phyloP scores from a whole-genome alignment of 1,140 invertebrate species.

The Aricia agestis region DNA sequence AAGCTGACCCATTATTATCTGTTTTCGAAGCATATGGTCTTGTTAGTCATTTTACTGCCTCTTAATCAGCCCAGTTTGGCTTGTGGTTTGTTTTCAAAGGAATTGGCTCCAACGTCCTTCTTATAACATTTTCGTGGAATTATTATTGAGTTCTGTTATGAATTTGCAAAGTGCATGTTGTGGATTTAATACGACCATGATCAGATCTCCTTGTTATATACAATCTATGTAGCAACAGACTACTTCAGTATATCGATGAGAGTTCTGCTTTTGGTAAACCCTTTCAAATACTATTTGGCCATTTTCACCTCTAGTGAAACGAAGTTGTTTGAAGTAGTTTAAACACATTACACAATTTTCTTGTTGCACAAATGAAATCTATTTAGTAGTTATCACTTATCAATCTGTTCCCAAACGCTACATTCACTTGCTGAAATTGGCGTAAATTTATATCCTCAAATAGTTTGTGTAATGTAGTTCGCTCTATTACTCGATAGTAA shows the following conservation, averaged over 20 bases:
- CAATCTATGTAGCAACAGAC: too few relatives aligned
- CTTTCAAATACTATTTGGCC: too few relatives aligned
- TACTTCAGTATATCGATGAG: too few relatives aligned
- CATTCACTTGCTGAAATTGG: background rate
- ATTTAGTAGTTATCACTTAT: background rate
- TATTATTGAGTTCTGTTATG: too few relatives aligned
- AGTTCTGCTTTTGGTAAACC: too few relatives aligned
- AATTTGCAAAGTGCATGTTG: too few relatives aligned
- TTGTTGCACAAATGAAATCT: background rate
- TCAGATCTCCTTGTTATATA: too few relatives aligned
- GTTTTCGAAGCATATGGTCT: background rate
- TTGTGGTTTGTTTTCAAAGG: background rate
- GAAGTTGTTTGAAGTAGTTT: too few relatives aligned
- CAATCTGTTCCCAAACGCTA: too few relatives aligned
- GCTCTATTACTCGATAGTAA: background rate
- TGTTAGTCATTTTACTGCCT: slow-evolving; percentile 3
- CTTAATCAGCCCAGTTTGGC: slow-evolving; percentile 5
- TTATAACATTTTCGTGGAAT: too few relatives aligned
- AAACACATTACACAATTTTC: background rate
- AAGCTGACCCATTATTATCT: background rate
- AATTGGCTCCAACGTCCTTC: background rate
- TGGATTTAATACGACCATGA: too few relatives aligned
- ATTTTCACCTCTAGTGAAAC: too few relatives aligned
- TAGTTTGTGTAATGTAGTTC: background rate
- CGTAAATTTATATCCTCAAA: background rate